Evolutionary conservation across 1,140 invertebrate genomes (phyloP).

Genomic region (Atopsyche davidsoni): DNA sequence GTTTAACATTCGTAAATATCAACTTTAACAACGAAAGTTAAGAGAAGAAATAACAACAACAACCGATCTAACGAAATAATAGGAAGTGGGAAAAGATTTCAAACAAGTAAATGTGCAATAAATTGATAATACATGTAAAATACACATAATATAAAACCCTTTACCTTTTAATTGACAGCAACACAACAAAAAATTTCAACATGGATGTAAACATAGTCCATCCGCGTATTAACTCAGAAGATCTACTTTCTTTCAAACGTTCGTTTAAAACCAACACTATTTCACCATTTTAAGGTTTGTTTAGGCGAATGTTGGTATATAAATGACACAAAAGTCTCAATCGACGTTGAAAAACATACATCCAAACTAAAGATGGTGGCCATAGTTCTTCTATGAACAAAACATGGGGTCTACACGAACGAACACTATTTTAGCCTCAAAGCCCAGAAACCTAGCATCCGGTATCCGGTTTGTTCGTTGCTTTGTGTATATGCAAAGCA

Average conservation of each 20-base stretch:
- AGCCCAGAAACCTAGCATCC: constrained; percentile 13
- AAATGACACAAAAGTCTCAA: constrained; percentile 35
- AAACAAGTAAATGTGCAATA: constrained; percentile 31
- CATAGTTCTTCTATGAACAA: constrained; percentile 51
- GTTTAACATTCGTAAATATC: too few species aligned
- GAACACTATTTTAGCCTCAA: constrained; percentile 29
- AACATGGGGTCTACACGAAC: constrained; percentile 49
- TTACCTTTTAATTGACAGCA: constrained; percentile 35
- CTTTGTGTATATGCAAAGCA: not conserved
- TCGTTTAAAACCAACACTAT: constrained; percentile 5
- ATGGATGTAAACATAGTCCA: constrained; percentile 49
- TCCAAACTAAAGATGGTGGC: constrained; percentile 50
- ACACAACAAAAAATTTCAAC: constrained; percentile 41
- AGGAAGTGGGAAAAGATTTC: too few species aligned
- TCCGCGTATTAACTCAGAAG: constrained; percentile 30
- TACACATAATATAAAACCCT: constrained; percentile 11
- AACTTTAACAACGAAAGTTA: too few species aligned
- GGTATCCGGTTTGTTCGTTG: constrained; percentile 20
- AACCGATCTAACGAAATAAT: too few species aligned
- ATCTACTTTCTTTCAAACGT: not conserved
- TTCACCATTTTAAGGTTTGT: constrained; percentile 9
- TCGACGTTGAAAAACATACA: constrained; percentile 50
- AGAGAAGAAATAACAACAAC: too few species aligned
- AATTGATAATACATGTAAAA: constrained; percentile 15
- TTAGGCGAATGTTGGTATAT: constrained; percentile 7